A percentile compares a stretch with the other conserved stretches of the same genome.
Conservation (phyloP, 2,113 vertebrate species). For the Podiceps cristatus region DNA sequence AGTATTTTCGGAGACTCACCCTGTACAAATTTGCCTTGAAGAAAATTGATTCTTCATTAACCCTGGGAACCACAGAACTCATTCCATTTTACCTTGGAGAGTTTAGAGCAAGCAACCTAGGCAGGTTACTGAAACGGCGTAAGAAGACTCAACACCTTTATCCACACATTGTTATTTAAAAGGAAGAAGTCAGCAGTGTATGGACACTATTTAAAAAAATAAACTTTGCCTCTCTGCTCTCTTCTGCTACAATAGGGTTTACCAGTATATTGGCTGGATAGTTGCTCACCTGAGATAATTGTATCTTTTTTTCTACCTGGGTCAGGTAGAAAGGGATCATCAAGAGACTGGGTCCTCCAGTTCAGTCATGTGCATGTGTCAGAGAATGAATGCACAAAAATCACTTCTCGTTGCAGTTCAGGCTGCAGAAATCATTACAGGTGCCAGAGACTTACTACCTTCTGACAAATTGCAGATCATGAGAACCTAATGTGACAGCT, state of each 20-base stretch:
- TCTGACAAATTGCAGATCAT: not conserved
- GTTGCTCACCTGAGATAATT: not conserved
- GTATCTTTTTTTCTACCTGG: not conserved
- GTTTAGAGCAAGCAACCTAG: not conserved
- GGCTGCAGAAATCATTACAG: not conserved
- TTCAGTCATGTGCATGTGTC: not conserved
- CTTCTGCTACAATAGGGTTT: not conserved
- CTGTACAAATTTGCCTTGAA: not conserved
- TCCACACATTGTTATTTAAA: not conserved
- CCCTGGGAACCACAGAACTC: not conserved
- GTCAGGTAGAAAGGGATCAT: not conserved
- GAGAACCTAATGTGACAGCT: not conserved
- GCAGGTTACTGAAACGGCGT: fast-evolving
- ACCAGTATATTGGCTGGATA: not conserved
- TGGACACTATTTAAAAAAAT: not conserved
- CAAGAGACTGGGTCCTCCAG: not conserved
- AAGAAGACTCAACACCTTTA: not conserved
- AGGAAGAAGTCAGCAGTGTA: not conserved
- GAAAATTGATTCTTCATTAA: not conserved
- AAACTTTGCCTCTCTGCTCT: not conserved
- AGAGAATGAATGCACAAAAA: not conserved
- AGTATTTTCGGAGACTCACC: not conserved
- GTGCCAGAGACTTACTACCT: not conserved
- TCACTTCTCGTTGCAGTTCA: not conserved
- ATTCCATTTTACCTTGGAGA: not conserved